Conservation (phyloP, 2,888 invertebrate genomes). For the Agrenia bidenticulata region DNA sequence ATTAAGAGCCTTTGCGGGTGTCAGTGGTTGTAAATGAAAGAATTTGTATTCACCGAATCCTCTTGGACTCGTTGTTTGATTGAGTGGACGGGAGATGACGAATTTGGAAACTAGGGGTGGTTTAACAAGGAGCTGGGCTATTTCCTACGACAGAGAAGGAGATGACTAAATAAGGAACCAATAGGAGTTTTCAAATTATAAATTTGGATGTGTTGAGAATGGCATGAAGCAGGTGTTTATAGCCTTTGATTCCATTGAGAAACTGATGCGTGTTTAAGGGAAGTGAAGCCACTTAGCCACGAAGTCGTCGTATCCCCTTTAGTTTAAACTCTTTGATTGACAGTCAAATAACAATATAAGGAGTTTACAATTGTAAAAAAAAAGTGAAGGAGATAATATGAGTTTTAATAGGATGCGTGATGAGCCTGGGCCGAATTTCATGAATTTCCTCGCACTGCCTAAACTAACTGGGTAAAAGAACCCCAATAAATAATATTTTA, state of each 20-base stretch:
- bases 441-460: not conserved
- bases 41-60: too few species aligned
- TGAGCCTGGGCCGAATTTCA: slow-evolving; percentile 11
- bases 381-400: slow-evolving; percentile 18
- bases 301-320: slow-evolving; percentile 1
- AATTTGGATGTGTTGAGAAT: slow-evolving; percentile 12
- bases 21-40: too few species aligned
- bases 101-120: too few species aligned
- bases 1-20: too few species aligned
- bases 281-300: slow-evolving; percentile 15
- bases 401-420: slow-evolving; percentile 24
- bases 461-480: slow-evolving; percentile 20
- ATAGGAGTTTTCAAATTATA: slow-evolving; percentile 14
- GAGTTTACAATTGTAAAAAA: slow-evolving; percentile 1
- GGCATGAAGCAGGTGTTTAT: slow-evolving; percentile 20
- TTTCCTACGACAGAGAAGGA: not conserved
- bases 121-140: too few species aligned
- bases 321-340: slow-evolving; percentile 26
- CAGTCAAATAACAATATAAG: slow-evolving; percentile 34
- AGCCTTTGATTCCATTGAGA: slow-evolving; percentile 8
- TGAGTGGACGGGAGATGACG: too few species aligned
- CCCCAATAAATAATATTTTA: slow-evolving; percentile 36
- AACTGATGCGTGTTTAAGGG: slow-evolving; percentile 11
- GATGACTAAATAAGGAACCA: slow-evolving; percentile 20
- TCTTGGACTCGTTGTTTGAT: too few species aligned